These are phyloP conservation scores for Ispidina lecontei DNA, from an alignment of 2,797 vertebrate species.

Conservation along the genomic window DNA sequence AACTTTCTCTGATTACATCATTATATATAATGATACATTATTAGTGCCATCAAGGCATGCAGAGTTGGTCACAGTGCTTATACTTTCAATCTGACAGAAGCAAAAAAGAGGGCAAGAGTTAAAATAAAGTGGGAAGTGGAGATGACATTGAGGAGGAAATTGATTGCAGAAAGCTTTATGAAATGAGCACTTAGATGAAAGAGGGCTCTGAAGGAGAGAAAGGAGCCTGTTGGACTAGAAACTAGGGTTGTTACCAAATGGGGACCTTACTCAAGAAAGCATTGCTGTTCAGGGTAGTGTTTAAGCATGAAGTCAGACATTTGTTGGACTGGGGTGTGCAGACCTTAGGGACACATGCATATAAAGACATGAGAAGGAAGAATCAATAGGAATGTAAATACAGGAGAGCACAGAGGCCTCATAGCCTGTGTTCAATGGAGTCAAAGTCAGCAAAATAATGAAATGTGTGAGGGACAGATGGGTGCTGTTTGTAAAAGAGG, in stretches of 20 bases:
- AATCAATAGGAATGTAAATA: background rate
- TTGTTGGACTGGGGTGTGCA: background rate
- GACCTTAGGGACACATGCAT: background rate
- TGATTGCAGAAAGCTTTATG: conserved; percentile 56
- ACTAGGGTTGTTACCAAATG: conserved; percentile 24
- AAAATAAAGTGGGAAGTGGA: conserved; percentile 50
- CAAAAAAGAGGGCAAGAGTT: conserved; percentile 46
- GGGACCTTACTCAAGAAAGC: background rate
- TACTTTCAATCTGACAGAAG: conserved; percentile 43
- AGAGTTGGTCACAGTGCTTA: conserved; percentile 47
- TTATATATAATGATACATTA: conserved; percentile 61
- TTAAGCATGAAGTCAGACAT: background rate
- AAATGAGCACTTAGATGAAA: conserved; percentile 43
- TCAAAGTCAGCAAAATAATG: background rate
- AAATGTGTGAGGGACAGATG: background rate
- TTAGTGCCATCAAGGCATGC: conserved; percentile 49
- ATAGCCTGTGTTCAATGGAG: background rate
- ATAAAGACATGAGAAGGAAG: background rate
- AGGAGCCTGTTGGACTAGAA: background rate
- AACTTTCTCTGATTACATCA: conserved; percentile 61
- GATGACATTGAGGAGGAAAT: conserved; percentile 60
- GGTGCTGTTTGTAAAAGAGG: background rate
- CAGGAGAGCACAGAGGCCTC: background rate
- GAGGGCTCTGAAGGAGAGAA: conserved; percentile 18
- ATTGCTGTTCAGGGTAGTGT: background rate